Base-by-base conservation (phyloP, 37 sponge, comb jelly and placozoan species). In the Dysidea cf. avara region DNA sequence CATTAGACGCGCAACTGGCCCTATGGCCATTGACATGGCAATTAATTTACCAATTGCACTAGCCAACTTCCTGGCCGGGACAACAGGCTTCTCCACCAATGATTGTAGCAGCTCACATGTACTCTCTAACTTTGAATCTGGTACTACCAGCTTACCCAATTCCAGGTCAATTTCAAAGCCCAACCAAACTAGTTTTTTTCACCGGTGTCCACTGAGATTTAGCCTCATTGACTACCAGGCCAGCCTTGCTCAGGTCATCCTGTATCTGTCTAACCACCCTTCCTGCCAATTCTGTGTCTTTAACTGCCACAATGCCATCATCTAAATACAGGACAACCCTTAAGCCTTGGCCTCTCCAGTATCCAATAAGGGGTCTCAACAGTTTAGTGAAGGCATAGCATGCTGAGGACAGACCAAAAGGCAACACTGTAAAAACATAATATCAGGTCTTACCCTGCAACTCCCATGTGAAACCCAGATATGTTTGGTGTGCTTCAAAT, bases 351-450 rank as follows among this genome's bases (percentile, higher is more conserved):
- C n/a, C n/a, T n/a, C n/a, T n/a, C n/a, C n/a, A n/a, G n/a, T n/a
- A n/a, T n/a, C 54, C 76, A 20, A 75, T 22, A 47, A 62, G 21
- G 13, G 52, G 51, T 48, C 51, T 25, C 35, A 63, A n/a, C 13
- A 62, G 61, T 24, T 75, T 75, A 16, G 76, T 75, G 64, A 75
- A 75, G 11, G n/a, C n/a, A n/a, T n/a, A n/a, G n/a, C n/a, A n/a
- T n/a, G n/a, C n/a, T n/a, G n/a, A n/a, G n/a, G n/a, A n/a, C n/a
- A n/a, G n/a, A n/a, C n/a, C n/a, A n/a, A n/a, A n/a, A n/a, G n/a
- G n/a, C n/a, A n/a, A n/a, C n/a, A n/a, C 34, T 34, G 34, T 64
- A 36, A 64, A 64, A 33, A 64, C 66, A 17, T 34, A 64, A 37
- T 36, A 57, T 31, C n/a, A n/a, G n/a, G n/a, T n/a, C n/a, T n/a